Evolutionary conservation across 1,140 invertebrate genomes (phyloP).

Genomic region (Colletes latitarsis): DNA sequence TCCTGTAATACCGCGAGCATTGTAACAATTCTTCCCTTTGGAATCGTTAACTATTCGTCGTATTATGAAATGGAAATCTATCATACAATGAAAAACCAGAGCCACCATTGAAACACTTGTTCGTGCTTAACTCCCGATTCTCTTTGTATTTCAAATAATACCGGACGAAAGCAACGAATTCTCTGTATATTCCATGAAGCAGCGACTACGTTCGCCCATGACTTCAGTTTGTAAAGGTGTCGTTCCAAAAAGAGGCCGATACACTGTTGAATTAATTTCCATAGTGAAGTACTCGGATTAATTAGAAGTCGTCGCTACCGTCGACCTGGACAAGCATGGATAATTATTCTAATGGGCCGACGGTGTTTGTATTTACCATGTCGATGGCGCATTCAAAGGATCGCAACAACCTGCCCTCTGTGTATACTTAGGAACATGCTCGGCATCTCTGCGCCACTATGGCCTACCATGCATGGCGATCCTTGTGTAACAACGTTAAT

Average conservation of each 20-base stretch:
- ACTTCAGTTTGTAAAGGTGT: conserved; percentile 11
- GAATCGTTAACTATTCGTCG: neutral
- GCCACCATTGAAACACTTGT: neutral
- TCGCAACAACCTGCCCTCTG: conserved; percentile 36
- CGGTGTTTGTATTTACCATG: conserved; percentile 65
- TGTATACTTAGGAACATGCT: conserved; percentile 40
- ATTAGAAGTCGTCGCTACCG: conserved; percentile 49
- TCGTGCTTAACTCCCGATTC: neutral
- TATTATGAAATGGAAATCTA: neutral
- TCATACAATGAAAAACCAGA: neutral
- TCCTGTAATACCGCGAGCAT: no score
- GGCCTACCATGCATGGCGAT: neutral
- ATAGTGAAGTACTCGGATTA: conserved; percentile 57
- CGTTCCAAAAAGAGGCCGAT: conserved; percentile 5
- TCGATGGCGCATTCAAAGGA: conserved; percentile 67
- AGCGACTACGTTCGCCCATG: neutral
- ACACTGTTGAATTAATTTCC: conserved; percentile 49
- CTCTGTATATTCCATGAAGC: conserved; percentile 5
- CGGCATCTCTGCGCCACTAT: neutral
- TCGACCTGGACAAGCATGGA: conserved; percentile 46
- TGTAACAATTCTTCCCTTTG: no score
- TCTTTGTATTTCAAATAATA: neutral
- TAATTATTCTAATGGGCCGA: conserved; percentile 73
- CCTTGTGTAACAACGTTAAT: neutral
- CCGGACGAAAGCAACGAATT: neutral